Percentiles rank a stretch among this genome's conserved stretches.
phyloP scores from a whole-genome alignment of 2,113 vertebrate genomes.

The Uria aalge region DNA sequence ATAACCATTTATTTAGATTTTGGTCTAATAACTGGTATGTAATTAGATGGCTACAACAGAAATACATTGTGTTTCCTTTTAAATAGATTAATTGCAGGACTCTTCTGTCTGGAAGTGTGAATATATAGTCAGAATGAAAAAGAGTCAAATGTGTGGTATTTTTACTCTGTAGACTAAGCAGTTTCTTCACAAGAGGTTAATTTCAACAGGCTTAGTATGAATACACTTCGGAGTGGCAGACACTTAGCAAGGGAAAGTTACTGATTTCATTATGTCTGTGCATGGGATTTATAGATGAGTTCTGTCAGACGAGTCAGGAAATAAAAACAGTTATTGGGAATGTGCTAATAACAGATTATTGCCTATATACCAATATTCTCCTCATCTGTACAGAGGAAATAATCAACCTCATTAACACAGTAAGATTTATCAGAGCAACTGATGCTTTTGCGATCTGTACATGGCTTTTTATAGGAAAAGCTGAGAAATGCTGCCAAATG shows the following conservation, averaged over 20 bases:
- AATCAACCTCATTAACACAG: conserved; percentile 15
- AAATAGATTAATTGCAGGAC: neutral
- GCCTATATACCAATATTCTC: neutral
- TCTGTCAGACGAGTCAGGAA: neutral
- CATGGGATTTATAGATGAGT: neutral
- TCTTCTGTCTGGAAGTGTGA: neutral
- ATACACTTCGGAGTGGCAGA: neutral
- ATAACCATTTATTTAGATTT: neutral
- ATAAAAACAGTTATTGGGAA: conserved; percentile 5
- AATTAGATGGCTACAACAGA: neutral
- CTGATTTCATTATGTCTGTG: neutral
- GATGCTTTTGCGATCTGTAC: neutral
- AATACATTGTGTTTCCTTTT: neutral
- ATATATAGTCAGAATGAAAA: neutral
- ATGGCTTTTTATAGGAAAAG: conserved; percentile 4
- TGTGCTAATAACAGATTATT: neutral
- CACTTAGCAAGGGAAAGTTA: neutral
- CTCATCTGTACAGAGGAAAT: conserved; percentile 22
- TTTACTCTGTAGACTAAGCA: neutral
- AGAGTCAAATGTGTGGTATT: neutral
- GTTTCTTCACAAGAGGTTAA: neutral
- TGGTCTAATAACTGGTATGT: neutral
- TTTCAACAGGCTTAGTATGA: neutral
- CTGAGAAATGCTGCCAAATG: conserved; percentile 17
- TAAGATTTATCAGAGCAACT: conserved; percentile 7